These are phyloP conservation scores for Prunella strophiata DNA, from an alignment of 2,797 vertebrate genomes.

Conservation along the genomic window DNA sequence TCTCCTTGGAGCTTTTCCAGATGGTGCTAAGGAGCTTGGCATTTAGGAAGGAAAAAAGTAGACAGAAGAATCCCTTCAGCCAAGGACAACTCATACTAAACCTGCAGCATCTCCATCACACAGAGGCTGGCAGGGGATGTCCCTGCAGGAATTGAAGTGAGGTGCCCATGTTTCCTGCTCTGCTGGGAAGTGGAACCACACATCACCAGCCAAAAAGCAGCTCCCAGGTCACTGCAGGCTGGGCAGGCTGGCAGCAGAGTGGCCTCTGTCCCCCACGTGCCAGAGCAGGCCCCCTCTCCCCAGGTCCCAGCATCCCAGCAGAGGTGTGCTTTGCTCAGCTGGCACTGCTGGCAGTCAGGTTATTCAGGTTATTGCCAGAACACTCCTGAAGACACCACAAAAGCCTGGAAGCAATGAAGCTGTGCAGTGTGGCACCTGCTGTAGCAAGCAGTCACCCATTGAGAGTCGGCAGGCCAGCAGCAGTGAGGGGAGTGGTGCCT, in stretches of 20 bases:
- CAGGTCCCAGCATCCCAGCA: not conserved
- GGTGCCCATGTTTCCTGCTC: not conserved
- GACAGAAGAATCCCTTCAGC: not conserved
- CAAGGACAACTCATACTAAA: not conserved
- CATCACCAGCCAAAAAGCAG: not conserved
- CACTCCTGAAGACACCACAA: not conserved
- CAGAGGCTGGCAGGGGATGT: not conserved
- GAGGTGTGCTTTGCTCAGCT: not conserved
- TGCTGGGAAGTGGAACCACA: not conserved
- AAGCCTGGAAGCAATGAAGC: not conserved
- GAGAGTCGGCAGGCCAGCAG: not conserved
- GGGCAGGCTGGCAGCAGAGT: not conserved
- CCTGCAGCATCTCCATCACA: not conserved
- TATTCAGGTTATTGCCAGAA: not conserved
- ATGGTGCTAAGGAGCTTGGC: not conserved
- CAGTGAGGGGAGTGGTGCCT: not conserved
- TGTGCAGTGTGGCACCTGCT: not conserved
- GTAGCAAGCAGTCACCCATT: not conserved
- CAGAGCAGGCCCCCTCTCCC: not conserved
- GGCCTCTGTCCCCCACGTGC: fast-evolving
- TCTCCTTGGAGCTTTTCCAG: not conserved
- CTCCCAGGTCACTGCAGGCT: not conserved
- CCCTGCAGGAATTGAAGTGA: not conserved
- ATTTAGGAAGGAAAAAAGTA: not conserved
- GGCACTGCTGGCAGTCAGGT: not conserved